These are phyloP conservation scores for Meriones unguiculatus DNA, from an alignment of 2,113 vertebrate genomes.

Conservation along the genomic window DNA sequence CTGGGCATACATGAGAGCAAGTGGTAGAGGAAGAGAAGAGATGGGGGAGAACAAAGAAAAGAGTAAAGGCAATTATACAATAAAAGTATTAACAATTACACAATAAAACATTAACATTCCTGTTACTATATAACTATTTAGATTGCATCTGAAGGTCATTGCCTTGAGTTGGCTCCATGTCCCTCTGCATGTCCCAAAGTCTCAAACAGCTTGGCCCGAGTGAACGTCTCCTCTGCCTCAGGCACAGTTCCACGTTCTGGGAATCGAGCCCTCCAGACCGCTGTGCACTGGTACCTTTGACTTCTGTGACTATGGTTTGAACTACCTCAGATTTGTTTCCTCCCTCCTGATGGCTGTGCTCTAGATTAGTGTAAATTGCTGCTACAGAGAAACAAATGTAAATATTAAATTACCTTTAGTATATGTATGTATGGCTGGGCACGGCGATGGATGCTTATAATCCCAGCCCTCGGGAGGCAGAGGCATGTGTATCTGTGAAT, in stretches of 20 bases:
- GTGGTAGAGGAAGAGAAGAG: not conserved
- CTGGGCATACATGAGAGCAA: fast-evolving
- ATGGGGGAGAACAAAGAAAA: constrained; percentile 40
- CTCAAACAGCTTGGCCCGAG: not conserved
- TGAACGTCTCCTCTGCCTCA: not conserved
- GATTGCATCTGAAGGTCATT: not conserved
- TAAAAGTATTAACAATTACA: not conserved
- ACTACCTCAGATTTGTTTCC: not conserved
- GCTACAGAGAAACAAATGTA: not conserved
- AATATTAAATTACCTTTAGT: not conserved
- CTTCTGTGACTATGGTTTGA: not conserved
- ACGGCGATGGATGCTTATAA: too few relatives aligned
- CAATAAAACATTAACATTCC: not conserved
- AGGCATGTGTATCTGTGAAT: too few relatives aligned
- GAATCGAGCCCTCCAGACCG: not conserved
- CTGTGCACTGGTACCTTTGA: too few relatives aligned
- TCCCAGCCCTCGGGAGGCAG: too few relatives aligned
- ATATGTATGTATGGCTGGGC: too few relatives aligned
- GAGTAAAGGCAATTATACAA: constrained; percentile 14
- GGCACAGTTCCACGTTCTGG: not conserved
- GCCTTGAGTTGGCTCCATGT: not conserved
- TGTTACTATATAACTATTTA: not conserved
- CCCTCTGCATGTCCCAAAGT: not conserved
- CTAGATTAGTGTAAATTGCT: not conserved
- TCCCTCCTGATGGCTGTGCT: not conserved